phyloP scores from a whole-genome alignment of 2,113 vertebrate genomes.

The Dromaius novaehollandiae region DNA sequence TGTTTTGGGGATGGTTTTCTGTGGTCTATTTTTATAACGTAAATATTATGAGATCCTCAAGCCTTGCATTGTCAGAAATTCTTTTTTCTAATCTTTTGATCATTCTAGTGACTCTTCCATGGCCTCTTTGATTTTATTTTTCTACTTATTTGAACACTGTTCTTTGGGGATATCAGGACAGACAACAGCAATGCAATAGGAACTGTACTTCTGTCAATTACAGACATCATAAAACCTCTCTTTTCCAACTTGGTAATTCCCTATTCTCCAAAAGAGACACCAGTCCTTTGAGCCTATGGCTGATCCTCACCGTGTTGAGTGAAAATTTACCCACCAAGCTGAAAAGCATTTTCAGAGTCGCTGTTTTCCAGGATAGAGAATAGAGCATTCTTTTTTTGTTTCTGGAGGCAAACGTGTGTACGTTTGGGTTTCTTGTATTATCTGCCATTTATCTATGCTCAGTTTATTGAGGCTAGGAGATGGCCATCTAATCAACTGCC shows the following conservation, averaged over 20 bases:
- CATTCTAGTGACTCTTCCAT: background rate
- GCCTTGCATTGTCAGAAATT: background rate
- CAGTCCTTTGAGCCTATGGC: background rate
- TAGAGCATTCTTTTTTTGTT: rapidly evolving
- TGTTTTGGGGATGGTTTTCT: background rate
- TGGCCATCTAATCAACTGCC: background rate
- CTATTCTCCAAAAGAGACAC: background rate
- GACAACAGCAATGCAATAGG: background rate
- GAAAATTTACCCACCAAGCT: background rate
- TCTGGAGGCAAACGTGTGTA: background rate
- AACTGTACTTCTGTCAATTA: background rate
- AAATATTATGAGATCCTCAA: background rate
- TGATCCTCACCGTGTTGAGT: background rate
- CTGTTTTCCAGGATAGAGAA: background rate
- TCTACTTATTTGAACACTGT: background rate
- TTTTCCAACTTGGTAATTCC: background rate
- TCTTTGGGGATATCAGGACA: background rate
- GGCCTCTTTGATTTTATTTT: background rate
- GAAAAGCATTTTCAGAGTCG: background rate
- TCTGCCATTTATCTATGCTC: background rate
- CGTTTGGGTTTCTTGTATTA: background rate
- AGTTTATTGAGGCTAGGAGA: background rate
- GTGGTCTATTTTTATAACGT: background rate
- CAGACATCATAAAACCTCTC: background rate
- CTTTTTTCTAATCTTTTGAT: background rate